Evolutionary conservation across 2,888 invertebrate genomes (phyloP).

Genomic region (Volucella inanis): DNA sequence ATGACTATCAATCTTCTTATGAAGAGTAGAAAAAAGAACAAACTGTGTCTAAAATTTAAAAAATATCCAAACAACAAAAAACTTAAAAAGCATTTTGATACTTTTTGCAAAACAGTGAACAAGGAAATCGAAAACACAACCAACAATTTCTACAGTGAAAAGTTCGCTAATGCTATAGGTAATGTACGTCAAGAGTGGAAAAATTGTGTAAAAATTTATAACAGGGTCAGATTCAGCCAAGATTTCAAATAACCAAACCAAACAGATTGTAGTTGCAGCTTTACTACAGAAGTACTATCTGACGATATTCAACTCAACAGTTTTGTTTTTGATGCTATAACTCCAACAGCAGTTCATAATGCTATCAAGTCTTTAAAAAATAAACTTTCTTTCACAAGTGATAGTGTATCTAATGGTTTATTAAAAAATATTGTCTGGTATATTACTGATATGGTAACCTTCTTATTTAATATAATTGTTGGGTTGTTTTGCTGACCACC

Average conservation of each 20-base stretch:
- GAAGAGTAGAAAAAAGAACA: background rate
- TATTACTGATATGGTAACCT: too few species aligned
- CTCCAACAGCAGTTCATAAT: too few species aligned
- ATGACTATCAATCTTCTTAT: background rate
- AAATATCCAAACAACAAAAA: background rate
- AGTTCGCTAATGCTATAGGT: background rate
- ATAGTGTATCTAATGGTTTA: too few species aligned
- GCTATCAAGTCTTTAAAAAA: too few species aligned
- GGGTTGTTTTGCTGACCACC: too few species aligned
- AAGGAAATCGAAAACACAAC: background rate
- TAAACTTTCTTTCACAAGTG: too few species aligned
- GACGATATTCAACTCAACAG: too few species aligned
- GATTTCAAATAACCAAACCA: background rate
- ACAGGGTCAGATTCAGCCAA: background rate
- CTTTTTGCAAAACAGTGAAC: background rate
- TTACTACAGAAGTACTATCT: too few species aligned
- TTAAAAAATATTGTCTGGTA: too few species aligned
- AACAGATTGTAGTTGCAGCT: too few species aligned
- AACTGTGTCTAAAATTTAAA: background rate
- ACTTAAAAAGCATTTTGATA: background rate
- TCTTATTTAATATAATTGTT: too few species aligned
- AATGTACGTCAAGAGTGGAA: background rate
- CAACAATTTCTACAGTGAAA: background rate
- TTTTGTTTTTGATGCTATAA: too few species aligned
- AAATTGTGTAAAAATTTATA: background rate